A percentile compares a stretch with the other conserved stretches of the same genome.
phyloP scores from a whole-genome alignment of 1,140 invertebrate species.

The Drosophila miranda region DNA sequence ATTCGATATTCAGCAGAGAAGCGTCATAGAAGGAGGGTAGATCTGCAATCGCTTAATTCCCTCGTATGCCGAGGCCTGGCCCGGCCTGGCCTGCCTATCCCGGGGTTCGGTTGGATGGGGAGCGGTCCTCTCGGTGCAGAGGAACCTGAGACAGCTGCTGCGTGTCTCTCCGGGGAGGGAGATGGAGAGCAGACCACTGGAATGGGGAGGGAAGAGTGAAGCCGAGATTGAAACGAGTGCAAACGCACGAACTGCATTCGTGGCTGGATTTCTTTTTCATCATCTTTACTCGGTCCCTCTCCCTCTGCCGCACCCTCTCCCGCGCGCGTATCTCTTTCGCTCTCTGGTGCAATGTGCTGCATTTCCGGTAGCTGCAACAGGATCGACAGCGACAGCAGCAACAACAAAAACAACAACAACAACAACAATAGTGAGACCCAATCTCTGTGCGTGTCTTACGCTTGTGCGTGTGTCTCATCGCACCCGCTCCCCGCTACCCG shows the following conservation, averaged over 20 bases:
- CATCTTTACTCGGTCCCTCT: constrained; percentile 3
- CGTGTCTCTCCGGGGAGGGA: background rate
- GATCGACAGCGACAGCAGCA: constrained; percentile 1
- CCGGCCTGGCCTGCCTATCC: too few species aligned
- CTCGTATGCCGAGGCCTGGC: too few species aligned
- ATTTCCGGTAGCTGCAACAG: constrained; percentile 68
- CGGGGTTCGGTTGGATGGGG: too few species aligned
- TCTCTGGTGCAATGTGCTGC: constrained; percentile 69
- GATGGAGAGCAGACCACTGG: too few species aligned
- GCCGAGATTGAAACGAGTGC: constrained; percentile 39
- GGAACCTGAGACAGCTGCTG: constrained; percentile 19
- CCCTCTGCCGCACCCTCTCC: background rate
- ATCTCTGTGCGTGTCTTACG: constrained; percentile 63
- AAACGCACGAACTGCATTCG: constrained; percentile 46
- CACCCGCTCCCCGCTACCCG: background rate
- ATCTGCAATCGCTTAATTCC: constrained; percentile 5
- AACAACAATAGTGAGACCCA: constrained; percentile 34
- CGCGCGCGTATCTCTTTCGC: background rate
- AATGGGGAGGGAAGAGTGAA: constrained; percentile 9
- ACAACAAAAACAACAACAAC: constrained; percentile 18
- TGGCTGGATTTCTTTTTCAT: constrained; percentile 13
- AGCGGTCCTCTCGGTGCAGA: background rate
- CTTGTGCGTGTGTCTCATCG: constrained; percentile 69
- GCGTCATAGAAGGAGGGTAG: background rate
- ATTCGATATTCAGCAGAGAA: background rate